phyloP scores from a whole-genome alignment of 2,797 vertebrate genomes.

The Hydrophis major region DNA sequence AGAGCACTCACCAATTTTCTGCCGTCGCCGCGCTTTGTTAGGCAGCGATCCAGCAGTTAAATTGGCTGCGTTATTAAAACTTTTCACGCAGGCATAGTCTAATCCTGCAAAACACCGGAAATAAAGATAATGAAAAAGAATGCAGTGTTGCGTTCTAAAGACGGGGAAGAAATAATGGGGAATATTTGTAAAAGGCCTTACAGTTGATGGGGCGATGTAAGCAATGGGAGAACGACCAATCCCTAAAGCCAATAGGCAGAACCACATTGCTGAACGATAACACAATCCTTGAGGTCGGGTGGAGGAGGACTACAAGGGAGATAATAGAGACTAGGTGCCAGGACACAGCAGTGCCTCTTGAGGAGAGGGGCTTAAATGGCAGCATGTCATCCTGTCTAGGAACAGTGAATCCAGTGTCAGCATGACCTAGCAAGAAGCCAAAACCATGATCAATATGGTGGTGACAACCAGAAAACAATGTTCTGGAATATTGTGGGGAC shows the following conservation, averaged over 20 bases:
- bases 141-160: background rate
- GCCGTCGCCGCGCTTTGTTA: background rate
- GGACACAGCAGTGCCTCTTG: constrained; percentile 15
- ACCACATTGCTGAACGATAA: background rate
- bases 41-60: background rate
- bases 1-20: background rate
- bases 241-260: background rate
- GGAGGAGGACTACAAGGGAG: background rate
- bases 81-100: background rate
- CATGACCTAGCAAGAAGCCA: background rate
- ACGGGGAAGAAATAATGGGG: background rate
- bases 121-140: background rate
- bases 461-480: background rate
- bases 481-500: background rate
- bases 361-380: background rate
- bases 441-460: background rate
- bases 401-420: background rate
- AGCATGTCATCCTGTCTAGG: background rate
- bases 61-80: background rate
- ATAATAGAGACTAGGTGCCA: constrained; percentile 12
- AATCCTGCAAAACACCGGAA: background rate
- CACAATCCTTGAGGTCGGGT: background rate
- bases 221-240: background rate
- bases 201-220: background rate
- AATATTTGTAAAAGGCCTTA: background rate